Evolutionary conservation across 92 coral and sea anemone species (phyloP).

Genomic region (Epizoanthus scotinus): DNA sequence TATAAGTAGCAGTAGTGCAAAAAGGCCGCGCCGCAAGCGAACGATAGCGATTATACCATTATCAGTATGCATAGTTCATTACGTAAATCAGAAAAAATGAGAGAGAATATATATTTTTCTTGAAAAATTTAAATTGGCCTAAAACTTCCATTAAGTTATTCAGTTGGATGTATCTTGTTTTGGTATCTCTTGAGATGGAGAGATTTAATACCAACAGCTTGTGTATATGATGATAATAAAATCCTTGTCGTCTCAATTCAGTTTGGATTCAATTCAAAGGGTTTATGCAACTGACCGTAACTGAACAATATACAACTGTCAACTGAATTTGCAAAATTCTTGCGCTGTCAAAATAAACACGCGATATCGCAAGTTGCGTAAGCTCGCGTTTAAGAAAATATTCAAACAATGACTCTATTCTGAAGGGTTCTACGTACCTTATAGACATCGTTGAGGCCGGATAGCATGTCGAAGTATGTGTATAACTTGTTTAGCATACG

Average conservation of each 20-base stretch:
- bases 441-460: conserved; percentile 96
- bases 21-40: not conserved
- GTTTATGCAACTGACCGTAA: not conserved
- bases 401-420: not conserved
- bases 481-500: conserved; percentile 92
- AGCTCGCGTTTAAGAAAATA: not conserved
- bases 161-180: not conserved
- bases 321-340: not conserved
- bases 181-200: not conserved
- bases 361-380: not conserved
- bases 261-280: not conserved
- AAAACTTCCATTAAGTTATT: not conserved
- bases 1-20: too few species aligned
- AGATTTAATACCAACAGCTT: not conserved
- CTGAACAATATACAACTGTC: not conserved
- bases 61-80: too few species aligned
- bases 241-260: not conserved
- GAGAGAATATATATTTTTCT: not conserved
- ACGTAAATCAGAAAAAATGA: not conserved
- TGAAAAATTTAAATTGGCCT: conserved; percentile 1
- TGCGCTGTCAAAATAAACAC: not conserved
- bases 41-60: not conserved
- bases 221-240: not conserved
- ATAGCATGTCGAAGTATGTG: conserved; percentile 96
- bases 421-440: conserved; percentile 62